These are phyloP conservation scores for Agrochola lychnidis DNA, from an alignment of 2,888 invertebrate genomes.

Conservation along the genomic window DNA sequence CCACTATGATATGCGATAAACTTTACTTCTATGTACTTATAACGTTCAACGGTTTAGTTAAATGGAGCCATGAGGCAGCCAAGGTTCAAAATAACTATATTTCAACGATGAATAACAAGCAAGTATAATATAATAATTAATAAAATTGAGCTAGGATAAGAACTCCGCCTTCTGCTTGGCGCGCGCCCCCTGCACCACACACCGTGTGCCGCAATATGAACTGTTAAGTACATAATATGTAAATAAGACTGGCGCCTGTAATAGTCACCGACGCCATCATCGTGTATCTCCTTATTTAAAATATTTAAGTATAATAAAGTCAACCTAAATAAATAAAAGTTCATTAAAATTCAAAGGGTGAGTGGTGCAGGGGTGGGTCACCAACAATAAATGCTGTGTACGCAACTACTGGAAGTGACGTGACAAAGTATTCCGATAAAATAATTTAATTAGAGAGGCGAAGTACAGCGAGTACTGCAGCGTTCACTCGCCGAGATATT, in stretches of 20 bases:
- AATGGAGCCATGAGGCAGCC: slow-evolving; percentile 62
- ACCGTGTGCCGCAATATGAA: slow-evolving; percentile 21
- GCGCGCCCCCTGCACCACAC: slow-evolving; percentile 63
- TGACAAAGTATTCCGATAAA: slow-evolving; percentile 35
- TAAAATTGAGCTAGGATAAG: slow-evolving; percentile 89
- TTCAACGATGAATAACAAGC: slow-evolving; percentile 85
- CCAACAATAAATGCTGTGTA: slow-evolving; percentile 57
- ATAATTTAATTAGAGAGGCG: slow-evolving; percentile 58
- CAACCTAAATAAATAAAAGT: slow-evolving; percentile 53
- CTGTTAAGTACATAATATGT: slow-evolving; percentile 57
- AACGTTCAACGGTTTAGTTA: slow-evolving; percentile 61
- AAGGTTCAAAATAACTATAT: slow-evolving; percentile 71
- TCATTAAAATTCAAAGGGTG: slow-evolving; percentile 28
- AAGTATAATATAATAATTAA: slow-evolving; percentile 81
- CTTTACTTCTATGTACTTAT: slow-evolving; percentile 65
- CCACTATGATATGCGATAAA: slow-evolving; percentile 68
- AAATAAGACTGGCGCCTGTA: slow-evolving; percentile 40
- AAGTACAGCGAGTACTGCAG: slow-evolving; percentile 49
- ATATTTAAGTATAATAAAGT: slow-evolving; percentile 39
- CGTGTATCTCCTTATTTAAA: slow-evolving; percentile 31
- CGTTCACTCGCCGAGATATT: slow-evolving; percentile 52
- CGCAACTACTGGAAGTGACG: slow-evolving; percentile 51
- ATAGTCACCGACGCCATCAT: slow-evolving; percentile 47
- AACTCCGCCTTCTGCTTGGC: slow-evolving; percentile 74
- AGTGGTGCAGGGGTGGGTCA: slow-evolving; percentile 35